Base-by-base conservation (phyloP, 2,888 invertebrate genomes). In the Tromatobia lineatoria region DNA sequence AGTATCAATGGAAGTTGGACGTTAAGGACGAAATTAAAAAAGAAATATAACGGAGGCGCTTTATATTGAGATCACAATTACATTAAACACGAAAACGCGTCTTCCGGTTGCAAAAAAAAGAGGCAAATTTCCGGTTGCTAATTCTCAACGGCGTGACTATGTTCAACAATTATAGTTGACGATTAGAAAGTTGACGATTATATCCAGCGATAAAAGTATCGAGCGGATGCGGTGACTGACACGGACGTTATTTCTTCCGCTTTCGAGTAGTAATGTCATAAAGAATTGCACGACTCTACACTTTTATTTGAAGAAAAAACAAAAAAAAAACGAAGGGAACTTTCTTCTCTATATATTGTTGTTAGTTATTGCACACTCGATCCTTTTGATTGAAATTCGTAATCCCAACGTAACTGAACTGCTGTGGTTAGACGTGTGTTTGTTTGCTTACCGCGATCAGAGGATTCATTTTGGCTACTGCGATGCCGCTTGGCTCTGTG, bases 401-500 rank as follows among this genome's bases (percentile, higher is more conserved):
- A 29, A 59, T 59, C 59, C 57, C 29, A 47, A 61, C n/a, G 64
- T 45, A 23, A 64, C 11, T 29, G 75, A 29, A 59, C 20, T 23
- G 75, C 64, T 47, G 57, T 10, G 15, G 45, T 80, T 80, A 87
- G 85, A 75, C 75, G 47, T 81, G 52, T 69, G 25, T 52, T 47
- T 81, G 67, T 76, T 83, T 91, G 92, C 93, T 94, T 94, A 94
- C 93, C 93, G 92, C 93, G 93, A 93, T 91, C 91, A 94, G 92
- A 92, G 92, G 92, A 92, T 92, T 92, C 93, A 94, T 94, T 92
- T 91, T 92, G 93, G 92, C 93, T 92, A 92, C 92, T 92, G 91
- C 92, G 91, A 92, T 93, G 93, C 93, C 93, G 93, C 92, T 92
- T 91, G 90, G 93, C 92, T 93, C 91, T 93, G 93, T 93, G 93